Conservation (phyloP, 2,888 invertebrate genomes). For the Loripinus fragilis region DNA sequence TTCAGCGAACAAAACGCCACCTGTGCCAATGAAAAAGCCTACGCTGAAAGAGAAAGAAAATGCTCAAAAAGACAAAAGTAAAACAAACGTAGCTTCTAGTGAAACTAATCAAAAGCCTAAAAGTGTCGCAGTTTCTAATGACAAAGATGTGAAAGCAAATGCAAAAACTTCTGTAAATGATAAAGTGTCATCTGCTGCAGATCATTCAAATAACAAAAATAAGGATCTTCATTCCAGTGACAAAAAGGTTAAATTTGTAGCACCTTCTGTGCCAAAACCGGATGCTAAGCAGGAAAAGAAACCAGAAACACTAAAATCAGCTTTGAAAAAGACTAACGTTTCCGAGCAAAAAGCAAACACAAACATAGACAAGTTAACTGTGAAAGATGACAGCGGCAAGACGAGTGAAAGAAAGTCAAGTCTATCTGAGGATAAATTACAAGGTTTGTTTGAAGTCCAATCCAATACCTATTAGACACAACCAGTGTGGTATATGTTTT, state of each 20-base stretch:
- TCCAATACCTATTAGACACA: too few species aligned
- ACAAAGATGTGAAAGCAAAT: neutral
- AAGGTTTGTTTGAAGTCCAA: too few species aligned
- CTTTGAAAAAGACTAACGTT: neutral
- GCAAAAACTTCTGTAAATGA: neutral
- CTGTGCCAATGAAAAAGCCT: neutral
- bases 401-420: conserved; percentile 41
- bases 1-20: neutral
- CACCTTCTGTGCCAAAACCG: neutral
- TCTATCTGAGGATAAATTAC: conserved; percentile 47
- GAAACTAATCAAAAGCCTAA: neutral
- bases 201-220: neutral
- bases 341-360: neutral
- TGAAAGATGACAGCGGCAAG: neutral
- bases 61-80: neutral
- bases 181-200: neutral
- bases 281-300: neutral
- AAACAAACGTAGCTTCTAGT: neutral
- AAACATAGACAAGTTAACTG: neutral
- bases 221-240: neutral
- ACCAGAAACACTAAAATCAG: neutral
- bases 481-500: too few species aligned
- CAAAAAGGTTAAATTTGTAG: neutral
- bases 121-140: neutral
- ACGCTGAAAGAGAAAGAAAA: neutral